Evolutionary conservation across 2,888 invertebrate species (phyloP).

Genomic region (Epinotia demarniana): DNA sequence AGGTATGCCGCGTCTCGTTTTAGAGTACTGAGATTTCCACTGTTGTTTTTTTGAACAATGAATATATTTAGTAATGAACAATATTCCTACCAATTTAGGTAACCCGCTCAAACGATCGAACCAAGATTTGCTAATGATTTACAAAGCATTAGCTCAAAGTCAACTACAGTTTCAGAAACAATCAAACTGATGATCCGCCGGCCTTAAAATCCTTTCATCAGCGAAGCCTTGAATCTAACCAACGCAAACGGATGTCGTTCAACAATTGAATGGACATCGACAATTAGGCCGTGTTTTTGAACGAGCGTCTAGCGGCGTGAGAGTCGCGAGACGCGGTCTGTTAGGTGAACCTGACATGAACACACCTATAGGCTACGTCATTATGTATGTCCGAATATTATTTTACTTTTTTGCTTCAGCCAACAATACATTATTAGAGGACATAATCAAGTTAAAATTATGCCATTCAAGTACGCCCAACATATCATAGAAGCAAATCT

Average conservation of each 20-base stretch:
- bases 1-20: no score
- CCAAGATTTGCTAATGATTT: constrained; percentile 7
- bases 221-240: constrained; percentile 12
- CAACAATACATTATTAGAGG: no score
- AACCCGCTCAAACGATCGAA: constrained; percentile 7
- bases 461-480: no score
- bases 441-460: no score
- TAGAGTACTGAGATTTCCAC: no score
- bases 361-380: no score
- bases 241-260: constrained; percentile 29
- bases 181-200: constrained; percentile 23
- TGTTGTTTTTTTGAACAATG: no score
- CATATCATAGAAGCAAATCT: no score
- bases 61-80: not conserved
- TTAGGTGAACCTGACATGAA: no score
- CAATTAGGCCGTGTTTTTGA: not conserved
- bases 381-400: no score
- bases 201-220: constrained; percentile 30
- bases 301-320: not conserved
- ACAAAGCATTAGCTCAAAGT: not conserved
- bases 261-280: constrained; percentile 33
- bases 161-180: constrained; percentile 17
- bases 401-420: no score
- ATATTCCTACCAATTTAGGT: not conserved
- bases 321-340: no score